Evolutionary conservation across 1,140 invertebrate species (phyloP), one percentile per base, ranked within the genome.

Genomic region (Drosophila pachea): DNA sequence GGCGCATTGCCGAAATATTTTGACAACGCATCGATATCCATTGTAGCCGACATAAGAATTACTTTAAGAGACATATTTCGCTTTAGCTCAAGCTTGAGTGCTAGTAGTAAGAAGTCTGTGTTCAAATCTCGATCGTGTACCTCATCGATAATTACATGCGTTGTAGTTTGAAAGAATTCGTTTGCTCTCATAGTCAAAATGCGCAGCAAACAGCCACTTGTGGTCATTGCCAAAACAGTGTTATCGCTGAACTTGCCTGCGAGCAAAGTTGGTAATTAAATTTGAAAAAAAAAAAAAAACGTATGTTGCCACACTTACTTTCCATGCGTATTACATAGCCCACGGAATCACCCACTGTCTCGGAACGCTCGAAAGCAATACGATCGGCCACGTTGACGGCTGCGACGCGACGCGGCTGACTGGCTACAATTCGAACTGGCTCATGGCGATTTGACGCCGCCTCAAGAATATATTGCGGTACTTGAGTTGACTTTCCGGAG

Each of bases 241-340:
- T 63, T 12, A 2, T 1, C 22, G 54, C 47, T 64, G 66, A 50
- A 64, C 31, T 91, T 91, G 38, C 49, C 84, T 81, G 42, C 5
- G 8, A 6, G 16, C 0, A 4, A 8, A 16, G 4, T n/a, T 22
- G 22, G 1, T 2, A 22, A 6, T 7, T 4, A 7, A 5, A 40
- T 29, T 53, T n/a, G 9, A 6, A 11, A 9, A 12, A 7, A 4
- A n/a, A 6, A 4, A 7, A 1, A 5, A 0, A 4, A 7, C 4
- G 2, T 8, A 1, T 6, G 7, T 22, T 6, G 6, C 22, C 12
- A 14, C 12, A 86, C 87, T 87, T 55, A 89, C 88, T 88, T 87
- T 97, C 96, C 58, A 98, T 89, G 45, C 97, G 92, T 73, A 99
- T 97, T 89, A 99, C 97, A 90, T 99, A 99, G 7, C 98, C 98